Percentiles rank a stretch among this genome's conserved stretches.
Evolutionary conservation across 2,888 invertebrate species (phyloP).

Genomic region (Lasius fuliginosus): DNA sequence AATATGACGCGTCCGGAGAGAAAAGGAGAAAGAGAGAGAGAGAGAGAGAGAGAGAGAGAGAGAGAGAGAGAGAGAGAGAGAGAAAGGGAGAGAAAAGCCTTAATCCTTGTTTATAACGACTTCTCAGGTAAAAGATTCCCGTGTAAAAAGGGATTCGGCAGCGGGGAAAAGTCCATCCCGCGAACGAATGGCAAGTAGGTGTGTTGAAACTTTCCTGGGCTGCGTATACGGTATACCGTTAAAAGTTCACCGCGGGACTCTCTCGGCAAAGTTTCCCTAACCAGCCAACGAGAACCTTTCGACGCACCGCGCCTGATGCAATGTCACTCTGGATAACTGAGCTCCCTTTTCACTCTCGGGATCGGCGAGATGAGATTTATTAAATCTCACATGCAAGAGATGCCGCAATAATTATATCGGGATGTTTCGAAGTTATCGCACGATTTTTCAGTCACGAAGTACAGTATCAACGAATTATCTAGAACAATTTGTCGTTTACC

Average conservation of each 20-base stretch:
- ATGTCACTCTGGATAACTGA: constrained; percentile 73
- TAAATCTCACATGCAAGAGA: constrained; percentile 22
- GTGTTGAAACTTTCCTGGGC: constrained; percentile 62
- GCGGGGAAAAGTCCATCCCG: constrained; percentile 52
- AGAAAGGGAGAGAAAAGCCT: constrained; percentile 1
- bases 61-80: constrained; percentile 6
- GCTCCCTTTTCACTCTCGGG: constrained; percentile 61
- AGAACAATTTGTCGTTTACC: not conserved
- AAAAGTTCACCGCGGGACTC: constrained; percentile 56
- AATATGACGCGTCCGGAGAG: constrained; percentile 40
- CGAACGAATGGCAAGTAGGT: constrained; percentile 68
- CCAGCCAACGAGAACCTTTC: constrained; percentile 59
- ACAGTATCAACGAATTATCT: not conserved
- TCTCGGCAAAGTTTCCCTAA: constrained; percentile 49
- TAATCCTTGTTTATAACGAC: constrained; percentile 71
- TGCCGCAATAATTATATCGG: not conserved
- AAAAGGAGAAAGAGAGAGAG: not conserved
- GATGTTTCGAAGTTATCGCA: not conserved
- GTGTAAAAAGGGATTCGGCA: constrained; percentile 38
- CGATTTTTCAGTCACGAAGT: not conserved
- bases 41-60: not conserved
- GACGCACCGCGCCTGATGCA: constrained; percentile 59
- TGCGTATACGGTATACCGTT: constrained; percentile 55
- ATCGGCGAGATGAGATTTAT: constrained; percentile 38
- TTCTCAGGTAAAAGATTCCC: constrained; percentile 29